A percentile compares a stretch with the other conserved stretches of the same genome.
phyloP scores from a whole-genome alignment of 2,888 invertebrate genomes.

The Shargacucullia verbasci region DNA sequence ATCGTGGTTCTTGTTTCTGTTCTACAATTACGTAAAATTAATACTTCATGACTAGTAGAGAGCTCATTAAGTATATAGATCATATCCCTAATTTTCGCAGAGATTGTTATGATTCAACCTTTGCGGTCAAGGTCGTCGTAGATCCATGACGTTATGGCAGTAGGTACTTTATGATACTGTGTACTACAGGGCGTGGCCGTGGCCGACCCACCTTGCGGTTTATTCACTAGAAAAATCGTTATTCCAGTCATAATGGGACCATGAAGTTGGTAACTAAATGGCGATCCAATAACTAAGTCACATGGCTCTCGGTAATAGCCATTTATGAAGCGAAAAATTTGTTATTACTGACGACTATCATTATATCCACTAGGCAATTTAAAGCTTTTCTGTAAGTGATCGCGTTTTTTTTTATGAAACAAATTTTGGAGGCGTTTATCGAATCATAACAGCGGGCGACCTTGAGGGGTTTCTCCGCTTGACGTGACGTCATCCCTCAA shows the following conservation, averaged over 20 bases:
- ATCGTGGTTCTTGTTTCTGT: conserved; percentile 9
- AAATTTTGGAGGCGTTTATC: conserved; percentile 38
- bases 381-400: conserved; percentile 17
- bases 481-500: conserved; percentile 51
- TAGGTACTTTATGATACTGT: conserved; percentile 42
- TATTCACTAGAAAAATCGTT: conserved; percentile 62
- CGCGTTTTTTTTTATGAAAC: conserved; percentile 15
- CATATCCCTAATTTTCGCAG: conserved; percentile 50
- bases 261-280: conserved; percentile 42
- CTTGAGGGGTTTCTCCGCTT: conserved; percentile 53
- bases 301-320: conserved; percentile 8
- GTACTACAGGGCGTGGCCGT: conserved; percentile 69
- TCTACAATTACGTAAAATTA: conserved; percentile 20
- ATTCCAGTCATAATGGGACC: conserved; percentile 53
- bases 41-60: conserved; percentile 8
- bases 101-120: conserved; percentile 63
- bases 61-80: conserved; percentile 41
- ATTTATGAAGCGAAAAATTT: conserved; percentile 8
- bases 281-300: conserved; percentile 20
- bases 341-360: conserved; percentile 10
- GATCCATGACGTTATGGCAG: conserved; percentile 65
- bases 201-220: conserved; percentile 71
- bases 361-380: conserved; percentile 13
- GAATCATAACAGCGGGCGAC: conserved; percentile 53
- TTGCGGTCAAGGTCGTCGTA: conserved; percentile 66